phyloP scores from a whole-genome alignment of 1,140 invertebrate species.

The Diorhabda sublineata region DNA sequence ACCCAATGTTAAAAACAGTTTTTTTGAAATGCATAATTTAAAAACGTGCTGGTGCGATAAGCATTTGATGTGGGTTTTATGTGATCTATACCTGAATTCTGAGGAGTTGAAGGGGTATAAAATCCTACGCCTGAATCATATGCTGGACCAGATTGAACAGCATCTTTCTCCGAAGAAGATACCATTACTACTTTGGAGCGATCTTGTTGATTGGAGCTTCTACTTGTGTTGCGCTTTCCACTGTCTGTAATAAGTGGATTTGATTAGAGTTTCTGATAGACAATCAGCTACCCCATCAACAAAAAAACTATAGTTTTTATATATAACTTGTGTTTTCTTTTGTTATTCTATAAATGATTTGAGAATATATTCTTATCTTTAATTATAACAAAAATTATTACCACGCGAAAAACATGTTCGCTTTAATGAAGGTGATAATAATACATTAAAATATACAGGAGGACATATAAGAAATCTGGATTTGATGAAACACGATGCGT shows the following conservation, averaged over 20 bases:
- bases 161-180: slow-evolving; percentile 27
- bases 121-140: slow-evolving; percentile 32
- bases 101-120: slow-evolving; percentile 34
- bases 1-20: not conserved
- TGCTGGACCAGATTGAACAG: slow-evolving; percentile 13
- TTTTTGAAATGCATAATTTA: not conserved
- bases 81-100: slow-evolving; percentile 34
- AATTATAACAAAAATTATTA: no score
- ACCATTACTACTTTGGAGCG: slow-evolving; percentile 34
- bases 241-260: slow-evolving; percentile 33
- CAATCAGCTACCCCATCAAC: no score
- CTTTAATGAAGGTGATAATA: no score
- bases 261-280: not conserved
- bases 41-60: not conserved
- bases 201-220: slow-evolving; percentile 31
- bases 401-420: no score
- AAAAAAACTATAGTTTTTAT: no score
- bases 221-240: slow-evolving; percentile 36
- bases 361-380: no score
- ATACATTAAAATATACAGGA: no score
- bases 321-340: no score
- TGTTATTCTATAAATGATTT: no score
- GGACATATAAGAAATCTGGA: no score
- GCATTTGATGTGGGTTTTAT: not conserved
- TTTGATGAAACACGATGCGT: no score